phyloP scores from a whole-genome alignment of 2,888 invertebrate species.

The Drosophila mulleri region DNA sequence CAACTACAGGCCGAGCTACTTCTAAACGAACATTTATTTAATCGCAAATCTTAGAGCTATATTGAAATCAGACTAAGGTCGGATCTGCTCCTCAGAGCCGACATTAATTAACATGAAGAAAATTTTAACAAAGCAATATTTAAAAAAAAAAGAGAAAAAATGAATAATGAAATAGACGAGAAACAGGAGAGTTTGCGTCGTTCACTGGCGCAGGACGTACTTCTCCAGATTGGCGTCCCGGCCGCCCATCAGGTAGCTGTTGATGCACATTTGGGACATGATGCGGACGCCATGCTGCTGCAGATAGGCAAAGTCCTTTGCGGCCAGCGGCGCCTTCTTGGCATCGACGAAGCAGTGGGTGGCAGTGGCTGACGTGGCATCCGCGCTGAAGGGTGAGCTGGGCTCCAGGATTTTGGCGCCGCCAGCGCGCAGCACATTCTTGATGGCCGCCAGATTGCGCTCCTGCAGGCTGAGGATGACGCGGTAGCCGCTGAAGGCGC shows the following conservation, averaged over 20 bases:
- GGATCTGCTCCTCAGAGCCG: slow-evolving; percentile 1
- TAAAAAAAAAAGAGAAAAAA: slow-evolving; percentile 1
- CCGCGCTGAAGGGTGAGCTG: slow-evolving; percentile 71
- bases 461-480: slow-evolving; percentile 88
- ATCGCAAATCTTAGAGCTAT: slow-evolving; percentile 15
- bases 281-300: slow-evolving; percentile 71
- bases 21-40: slow-evolving; percentile 20
- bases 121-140: slow-evolving; percentile 20
- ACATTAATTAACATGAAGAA: slow-evolving; percentile 1
- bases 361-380: slow-evolving; percentile 56
- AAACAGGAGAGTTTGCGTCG: neutral
- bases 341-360: slow-evolving; percentile 84
- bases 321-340: slow-evolving; percentile 77
- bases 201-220: slow-evolving; percentile 56
- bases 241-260: slow-evolving; percentile 83
- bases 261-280: slow-evolving; percentile 83
- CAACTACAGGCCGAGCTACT: neutral
- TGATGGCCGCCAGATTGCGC: slow-evolving; percentile 86
- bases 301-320: slow-evolving; percentile 71
- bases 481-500: slow-evolving; percentile 86
- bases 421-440: slow-evolving; percentile 91
- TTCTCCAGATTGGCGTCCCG: slow-evolving; percentile 78
- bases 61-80: slow-evolving; percentile 23
- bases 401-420: slow-evolving; percentile 89
- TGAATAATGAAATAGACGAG: neutral